Percentiles rank a stretch among this genome's conserved stretches.
Conservation (phyloP, 2,888 invertebrate genomes). For the Furcula furcula region DNA sequence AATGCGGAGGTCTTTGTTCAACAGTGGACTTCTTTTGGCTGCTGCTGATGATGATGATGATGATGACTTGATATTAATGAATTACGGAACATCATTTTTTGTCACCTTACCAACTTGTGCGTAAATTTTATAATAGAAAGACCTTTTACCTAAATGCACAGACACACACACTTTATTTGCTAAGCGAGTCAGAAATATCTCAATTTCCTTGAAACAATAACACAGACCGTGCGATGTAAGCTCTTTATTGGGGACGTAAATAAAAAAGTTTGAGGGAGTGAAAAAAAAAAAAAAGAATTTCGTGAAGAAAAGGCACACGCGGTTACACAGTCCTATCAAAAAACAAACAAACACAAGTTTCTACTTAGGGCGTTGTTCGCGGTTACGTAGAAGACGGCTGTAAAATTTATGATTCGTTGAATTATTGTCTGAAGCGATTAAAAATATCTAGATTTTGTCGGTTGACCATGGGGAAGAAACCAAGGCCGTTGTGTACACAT, state of each 20-base stretch:
- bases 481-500: too few relatives aligned
- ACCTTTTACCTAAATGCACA: too few relatives aligned
- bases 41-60: too few relatives aligned
- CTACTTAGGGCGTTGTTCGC: conserved; percentile 70
- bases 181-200: conserved; percentile 44
- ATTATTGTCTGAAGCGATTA: conserved; percentile 45
- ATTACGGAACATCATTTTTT: too few relatives aligned
- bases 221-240: conserved; percentile 49
- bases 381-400: conserved; percentile 67
- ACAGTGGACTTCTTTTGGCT: too few relatives aligned
- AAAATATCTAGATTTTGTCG: not conserved
- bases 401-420: conserved; percentile 78
- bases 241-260: conserved; percentile 72
- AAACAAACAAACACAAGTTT: conserved; percentile 76
- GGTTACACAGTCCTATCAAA: conserved; percentile 78
- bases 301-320: conserved; percentile 68
- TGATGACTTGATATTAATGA: too few relatives aligned
- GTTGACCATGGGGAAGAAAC: too few relatives aligned
- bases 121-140: too few relatives aligned
- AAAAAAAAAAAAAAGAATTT: conserved; percentile 54
- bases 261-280: conserved; percentile 42
- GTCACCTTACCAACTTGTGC: too few relatives aligned
- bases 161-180: conserved; percentile 16
- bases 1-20: too few relatives aligned
- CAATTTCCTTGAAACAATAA: conserved; percentile 73